phyloP scores from a whole-genome alignment of 2,113 vertebrate species.

The Trematomus loennbergii region DNA sequence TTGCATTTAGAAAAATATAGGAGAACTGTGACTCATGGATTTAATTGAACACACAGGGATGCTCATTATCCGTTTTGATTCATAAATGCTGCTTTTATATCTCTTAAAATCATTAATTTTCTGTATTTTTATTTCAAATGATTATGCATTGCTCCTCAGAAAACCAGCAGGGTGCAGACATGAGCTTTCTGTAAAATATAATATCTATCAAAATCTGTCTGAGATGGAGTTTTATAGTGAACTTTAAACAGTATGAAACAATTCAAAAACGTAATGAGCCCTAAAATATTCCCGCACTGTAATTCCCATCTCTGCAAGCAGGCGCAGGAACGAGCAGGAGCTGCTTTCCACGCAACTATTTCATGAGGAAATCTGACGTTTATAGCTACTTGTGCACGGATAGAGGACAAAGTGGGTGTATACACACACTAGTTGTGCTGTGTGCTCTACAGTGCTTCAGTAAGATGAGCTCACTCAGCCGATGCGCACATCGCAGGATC shows the following conservation, averaged over 20 bases:
- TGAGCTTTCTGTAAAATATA: constrained; percentile 84
- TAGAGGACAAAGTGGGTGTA: constrained; percentile 70
- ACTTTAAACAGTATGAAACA: constrained; percentile 40
- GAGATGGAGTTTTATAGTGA: constrained; percentile 49
- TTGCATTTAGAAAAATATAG: constrained; percentile 8
- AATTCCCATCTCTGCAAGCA: neutral
- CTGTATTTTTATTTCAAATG: neutral
- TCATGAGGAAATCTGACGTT: constrained; percentile 67
- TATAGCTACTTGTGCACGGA: constrained; percentile 61
- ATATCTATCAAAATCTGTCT: constrained; percentile 43
- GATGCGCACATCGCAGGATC: constrained; percentile 75
- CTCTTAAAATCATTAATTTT: neutral
- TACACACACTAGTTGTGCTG: constrained; percentile 69
- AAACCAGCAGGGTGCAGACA: constrained; percentile 95
- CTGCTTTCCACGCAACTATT: constrained; percentile 11
- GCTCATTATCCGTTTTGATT: constrained; percentile 17
- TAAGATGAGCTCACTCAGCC: constrained; percentile 80
- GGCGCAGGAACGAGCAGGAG: constrained; percentile 1
- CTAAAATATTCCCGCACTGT: neutral
- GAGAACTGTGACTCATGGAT: neutral
- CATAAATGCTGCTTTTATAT: neutral
- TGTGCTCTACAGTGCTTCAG: constrained; percentile 64
- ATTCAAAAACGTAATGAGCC: constrained; percentile 5
- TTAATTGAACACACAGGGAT: constrained; percentile 13
- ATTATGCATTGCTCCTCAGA: constrained; percentile 47